These are phyloP conservation scores for Aptenodytes patagonicus DNA, from an alignment of 2,113 vertebrate genomes.

Conservation along the genomic window DNA sequence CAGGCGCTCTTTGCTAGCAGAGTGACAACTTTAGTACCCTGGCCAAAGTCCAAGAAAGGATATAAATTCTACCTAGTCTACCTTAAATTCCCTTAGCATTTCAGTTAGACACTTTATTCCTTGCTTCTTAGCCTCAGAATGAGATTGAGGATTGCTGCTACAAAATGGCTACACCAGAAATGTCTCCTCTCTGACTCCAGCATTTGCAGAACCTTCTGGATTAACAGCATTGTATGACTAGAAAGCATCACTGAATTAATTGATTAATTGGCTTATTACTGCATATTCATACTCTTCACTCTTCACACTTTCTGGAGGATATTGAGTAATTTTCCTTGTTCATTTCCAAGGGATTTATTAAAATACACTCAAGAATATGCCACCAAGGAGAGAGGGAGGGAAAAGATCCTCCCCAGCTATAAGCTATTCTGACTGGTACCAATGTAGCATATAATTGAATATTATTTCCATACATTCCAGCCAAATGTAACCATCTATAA, in stretches of 20 bases:
- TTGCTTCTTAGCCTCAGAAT: background rate
- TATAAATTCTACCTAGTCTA: slow-evolving; percentile 32
- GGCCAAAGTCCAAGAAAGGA: slow-evolving; percentile 19
- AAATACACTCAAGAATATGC: background rate
- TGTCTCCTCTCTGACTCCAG: background rate
- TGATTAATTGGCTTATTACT: background rate
- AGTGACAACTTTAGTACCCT: slow-evolving; percentile 24
- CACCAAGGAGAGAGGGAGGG: background rate
- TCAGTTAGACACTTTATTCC: background rate
- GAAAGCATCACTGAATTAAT: background rate
- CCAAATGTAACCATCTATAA: slow-evolving; percentile 23
- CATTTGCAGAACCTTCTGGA: background rate
- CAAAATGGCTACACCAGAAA: slow-evolving; percentile 46
- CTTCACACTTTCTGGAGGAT: background rate
- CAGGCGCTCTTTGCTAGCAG: background rate
- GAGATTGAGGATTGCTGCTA: background rate
- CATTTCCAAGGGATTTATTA: background rate
- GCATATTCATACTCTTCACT: background rate
- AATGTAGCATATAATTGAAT: slow-evolving; percentile 65
- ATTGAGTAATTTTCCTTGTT: slow-evolving; percentile 3
- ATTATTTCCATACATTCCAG: slow-evolving; percentile 45
- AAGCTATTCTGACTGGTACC: slow-evolving; percentile 57
- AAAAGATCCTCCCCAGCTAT: slow-evolving; percentile 50
- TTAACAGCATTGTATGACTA: background rate
- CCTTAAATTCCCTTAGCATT: slow-evolving; percentile 17